Percentiles rank a stretch among this genome's conserved stretches.
Conservation (phyloP, 2,888 invertebrate genomes). For the Clunio marinus region DNA sequence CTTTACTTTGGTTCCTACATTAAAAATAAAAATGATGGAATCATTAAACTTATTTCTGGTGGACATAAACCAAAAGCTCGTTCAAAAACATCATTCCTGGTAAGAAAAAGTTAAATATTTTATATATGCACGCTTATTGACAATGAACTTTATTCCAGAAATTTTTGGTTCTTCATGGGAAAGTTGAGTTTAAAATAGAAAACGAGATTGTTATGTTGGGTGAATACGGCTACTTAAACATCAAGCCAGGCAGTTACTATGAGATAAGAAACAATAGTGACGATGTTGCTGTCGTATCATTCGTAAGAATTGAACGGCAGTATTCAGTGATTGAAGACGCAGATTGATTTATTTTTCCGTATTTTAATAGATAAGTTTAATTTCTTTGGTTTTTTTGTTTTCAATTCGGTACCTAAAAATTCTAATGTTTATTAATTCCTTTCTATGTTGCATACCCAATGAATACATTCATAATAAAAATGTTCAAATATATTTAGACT, state of each 20-base stretch:
- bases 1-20: neutral
- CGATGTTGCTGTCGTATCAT: neutral
- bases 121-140: neutral
- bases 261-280: neutral
- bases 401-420: too few species aligned
- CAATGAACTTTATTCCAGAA: neutral
- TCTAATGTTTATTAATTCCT: too few species aligned
- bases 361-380: too few species aligned
- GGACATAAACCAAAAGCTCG: neutral
- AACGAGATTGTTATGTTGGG: neutral
- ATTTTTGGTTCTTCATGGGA: slow-evolving; percentile 5
- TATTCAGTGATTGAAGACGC: too few species aligned
- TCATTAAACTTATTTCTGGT: slow-evolving; percentile 7
- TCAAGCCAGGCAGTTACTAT: neutral
- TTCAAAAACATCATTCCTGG: neutral
- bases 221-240: neutral
- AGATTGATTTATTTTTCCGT: too few species aligned
- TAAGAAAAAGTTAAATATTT: slow-evolving; percentile 13
- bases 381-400: too few species aligned
- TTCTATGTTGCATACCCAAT: too few species aligned
- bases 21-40: neutral
- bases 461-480: too few species aligned
- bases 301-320: too few species aligned
- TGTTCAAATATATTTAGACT: neutral
- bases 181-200: neutral